Conservation (phyloP, 1,140 invertebrate genomes). For the Linepithema humile region DNA sequence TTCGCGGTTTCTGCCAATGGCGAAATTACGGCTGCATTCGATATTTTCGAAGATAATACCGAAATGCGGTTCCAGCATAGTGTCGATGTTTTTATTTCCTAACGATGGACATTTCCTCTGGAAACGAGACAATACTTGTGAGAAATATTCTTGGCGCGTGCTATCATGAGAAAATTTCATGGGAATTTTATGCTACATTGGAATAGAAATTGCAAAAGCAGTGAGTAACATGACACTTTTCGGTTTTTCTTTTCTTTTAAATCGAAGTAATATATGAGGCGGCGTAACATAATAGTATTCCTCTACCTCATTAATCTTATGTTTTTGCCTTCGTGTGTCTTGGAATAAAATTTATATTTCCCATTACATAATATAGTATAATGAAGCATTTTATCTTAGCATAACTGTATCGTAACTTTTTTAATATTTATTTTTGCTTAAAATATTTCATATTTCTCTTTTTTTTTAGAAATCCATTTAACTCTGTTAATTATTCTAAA, state of each 20-base stretch:
- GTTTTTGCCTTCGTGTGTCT: background rate
- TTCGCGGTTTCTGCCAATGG: background rate
- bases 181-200: background rate
- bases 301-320: background rate
- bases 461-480: too few species aligned
- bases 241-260: background rate
- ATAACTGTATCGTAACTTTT: too few species aligned
- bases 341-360: too few species aligned
- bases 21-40: background rate
- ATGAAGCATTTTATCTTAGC: too few species aligned
- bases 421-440: too few species aligned
- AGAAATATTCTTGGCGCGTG: background rate
- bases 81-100: slow-evolving; percentile 37
- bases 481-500: too few species aligned
- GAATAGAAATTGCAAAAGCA: background rate
- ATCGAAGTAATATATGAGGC: background rate
- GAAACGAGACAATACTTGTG: background rate
- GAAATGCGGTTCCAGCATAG: background rate
- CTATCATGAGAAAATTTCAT: background rate
- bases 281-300: background rate
- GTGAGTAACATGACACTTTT: background rate
- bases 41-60: background rate
- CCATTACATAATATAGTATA: too few species aligned
- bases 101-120: slow-evolving; percentile 1
- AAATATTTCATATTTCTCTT: too few species aligned